phyloP scores from a whole-genome alignment of 2,797 vertebrate species.

The Erpetoichthys calabaricus region DNA sequence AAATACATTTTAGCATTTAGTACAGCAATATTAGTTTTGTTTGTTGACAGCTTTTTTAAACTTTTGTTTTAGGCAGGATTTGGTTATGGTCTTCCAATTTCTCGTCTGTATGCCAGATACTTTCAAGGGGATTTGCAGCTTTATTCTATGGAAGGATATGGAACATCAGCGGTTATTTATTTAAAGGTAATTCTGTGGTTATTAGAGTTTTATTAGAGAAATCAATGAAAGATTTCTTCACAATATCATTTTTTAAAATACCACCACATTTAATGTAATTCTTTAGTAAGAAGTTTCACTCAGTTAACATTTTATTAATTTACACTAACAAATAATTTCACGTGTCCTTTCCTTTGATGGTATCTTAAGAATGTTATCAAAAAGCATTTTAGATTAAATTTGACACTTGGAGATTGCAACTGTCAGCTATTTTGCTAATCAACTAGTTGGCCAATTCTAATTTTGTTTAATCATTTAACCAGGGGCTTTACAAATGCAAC shows the following conservation, averaged over 20 bases:
- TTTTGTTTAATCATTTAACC: too few relatives aligned
- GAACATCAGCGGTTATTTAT: constrained; percentile 89
- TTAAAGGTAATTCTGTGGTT: constrained; percentile 62
- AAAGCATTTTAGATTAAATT: too few relatives aligned
- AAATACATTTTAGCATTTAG: too few relatives aligned
- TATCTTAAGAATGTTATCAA: too few relatives aligned
- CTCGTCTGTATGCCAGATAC: constrained; percentile 91
- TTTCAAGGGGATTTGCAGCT: constrained; percentile 95
- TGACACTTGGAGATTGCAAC: too few relatives aligned
- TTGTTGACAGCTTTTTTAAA: constrained; percentile 6
- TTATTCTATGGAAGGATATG: constrained; percentile 90
- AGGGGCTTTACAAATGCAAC: too few relatives aligned
- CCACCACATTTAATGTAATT: not conserved
- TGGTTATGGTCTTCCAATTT: constrained; percentile 92
- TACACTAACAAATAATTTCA: too few relatives aligned
- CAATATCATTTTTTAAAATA: not conserved
- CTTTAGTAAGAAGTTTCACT: not conserved
- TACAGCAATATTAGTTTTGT: not conserved
- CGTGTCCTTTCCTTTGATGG: too few relatives aligned
- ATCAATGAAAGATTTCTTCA: not conserved
- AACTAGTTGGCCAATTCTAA: too few relatives aligned
- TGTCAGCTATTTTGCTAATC: too few relatives aligned
- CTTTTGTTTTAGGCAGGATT: constrained; percentile 72
- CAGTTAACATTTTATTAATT: too few relatives aligned
- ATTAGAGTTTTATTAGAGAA: constrained; percentile 5